Evolutionary conservation across 2,113 vertebrate species (phyloP).

Genomic region (Motacilla tschutschensis): DNA sequence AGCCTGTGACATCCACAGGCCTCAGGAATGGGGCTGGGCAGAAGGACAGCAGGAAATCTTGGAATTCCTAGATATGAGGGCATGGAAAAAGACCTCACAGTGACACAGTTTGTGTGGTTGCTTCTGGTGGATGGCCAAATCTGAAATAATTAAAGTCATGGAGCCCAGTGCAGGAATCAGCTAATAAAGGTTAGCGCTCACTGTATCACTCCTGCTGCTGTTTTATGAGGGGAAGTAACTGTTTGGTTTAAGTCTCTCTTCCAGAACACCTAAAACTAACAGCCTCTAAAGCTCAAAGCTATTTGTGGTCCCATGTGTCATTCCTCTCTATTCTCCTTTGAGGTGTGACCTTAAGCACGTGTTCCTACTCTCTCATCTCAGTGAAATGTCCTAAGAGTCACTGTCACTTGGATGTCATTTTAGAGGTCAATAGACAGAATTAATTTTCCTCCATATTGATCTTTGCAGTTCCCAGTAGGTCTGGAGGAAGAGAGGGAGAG

Average conservation of each 20-base stretch:
- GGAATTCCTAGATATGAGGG: background rate
- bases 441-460: background rate
- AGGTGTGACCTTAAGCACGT: background rate
- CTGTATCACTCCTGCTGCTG: accelerated
- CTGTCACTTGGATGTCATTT: background rate
- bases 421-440: background rate
- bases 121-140: background rate
- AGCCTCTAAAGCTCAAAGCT: background rate
- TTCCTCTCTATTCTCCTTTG: background rate
- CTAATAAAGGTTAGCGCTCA: accelerated
- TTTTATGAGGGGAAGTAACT: background rate
- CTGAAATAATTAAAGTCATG: background rate
- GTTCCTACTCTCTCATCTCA: background rate
- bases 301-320: background rate
- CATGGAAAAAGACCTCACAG: background rate
- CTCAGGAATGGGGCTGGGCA: background rate
- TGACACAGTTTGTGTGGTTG: background rate
- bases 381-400: background rate
- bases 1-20: background rate
- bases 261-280: background rate
- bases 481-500: background rate
- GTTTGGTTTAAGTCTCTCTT: background rate
- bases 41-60: background rate
- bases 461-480: background rate
- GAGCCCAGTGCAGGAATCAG: background rate